Evolutionary conservation across 1,140 invertebrate genomes (phyloP), one percentile per base, ranked within the genome.

Genomic region (Calliopsis andreniformis): DNA sequence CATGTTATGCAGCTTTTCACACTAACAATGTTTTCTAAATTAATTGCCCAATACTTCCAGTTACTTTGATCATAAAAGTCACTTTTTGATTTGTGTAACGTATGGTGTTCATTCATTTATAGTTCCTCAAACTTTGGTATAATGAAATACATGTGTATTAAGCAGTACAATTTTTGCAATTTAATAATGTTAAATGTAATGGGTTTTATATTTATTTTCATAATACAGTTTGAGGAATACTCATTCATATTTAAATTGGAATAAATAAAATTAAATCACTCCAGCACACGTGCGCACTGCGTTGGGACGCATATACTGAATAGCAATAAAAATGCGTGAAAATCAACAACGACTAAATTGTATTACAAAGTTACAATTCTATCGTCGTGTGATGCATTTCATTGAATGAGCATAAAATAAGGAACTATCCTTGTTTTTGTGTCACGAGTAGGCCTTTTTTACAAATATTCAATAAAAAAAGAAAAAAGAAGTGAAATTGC

Each of bases 361-460:
- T 35, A 16, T 18, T 14, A 28, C 23, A 16, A 12, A 12, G 8
- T 25, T 53, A 55, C 18, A 30, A 16, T 6, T 5, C 25, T 63
- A 64, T 42, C n/a, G 45, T 63, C n/a, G n/a, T n/a, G n/a, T 23
- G 10, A 10, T 30, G 25, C 35, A 23, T 10, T 43, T 73, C 25
- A 32, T 73, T 64, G 12, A 42, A 64, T 32, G 25, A 66, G 28
- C 3, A 53, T 43, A 16, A 55, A 32, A 53, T 6, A n/a, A 23
- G 20, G 7, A 35, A 58, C 28, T n/a, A n/a, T n/a, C n/a, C n/a
- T 1, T 8, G 16, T 2, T 18, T 8, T 3, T 0, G 18, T 49
- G 18, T 23, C 28, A 14, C 10, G 5, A 23, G 0, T 62, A 62
- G 56, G 35, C 47, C 14, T 61, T 55, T 64, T 7, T 64, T 16